These are phyloP conservation scores for Ichneumoninae sp. DNA, from an alignment of 2,888 invertebrate genomes.

Conservation along the genomic window DNA sequence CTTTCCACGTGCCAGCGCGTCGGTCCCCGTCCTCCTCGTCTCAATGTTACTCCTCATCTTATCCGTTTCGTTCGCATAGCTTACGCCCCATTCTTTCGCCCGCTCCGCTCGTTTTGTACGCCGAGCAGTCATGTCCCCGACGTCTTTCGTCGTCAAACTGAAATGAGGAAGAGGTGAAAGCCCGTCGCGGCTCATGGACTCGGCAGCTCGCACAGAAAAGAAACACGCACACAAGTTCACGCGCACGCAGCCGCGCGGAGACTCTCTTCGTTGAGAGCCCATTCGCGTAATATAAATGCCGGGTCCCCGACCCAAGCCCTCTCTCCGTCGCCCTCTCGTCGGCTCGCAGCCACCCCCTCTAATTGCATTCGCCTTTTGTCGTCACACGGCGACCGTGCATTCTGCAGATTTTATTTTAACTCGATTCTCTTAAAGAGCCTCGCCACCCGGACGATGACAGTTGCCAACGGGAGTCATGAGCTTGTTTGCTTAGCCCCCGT, in stretches of 20 bases:
- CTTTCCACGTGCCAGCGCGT: conserved; percentile 30
- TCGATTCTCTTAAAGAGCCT: conserved; percentile 17
- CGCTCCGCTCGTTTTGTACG: conserved; percentile 35
- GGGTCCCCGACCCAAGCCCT: neutral
- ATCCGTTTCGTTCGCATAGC: conserved; percentile 46
- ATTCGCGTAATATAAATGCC: conserved; percentile 48
- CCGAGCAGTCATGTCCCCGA: conserved; percentile 22
- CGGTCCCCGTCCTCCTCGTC: conserved; percentile 24
- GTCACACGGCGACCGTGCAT: neutral
- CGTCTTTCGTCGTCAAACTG: conserved; percentile 33
- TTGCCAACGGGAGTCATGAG: conserved; percentile 17
- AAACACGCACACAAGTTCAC: conserved; percentile 11
- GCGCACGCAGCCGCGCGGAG: conserved; percentile 12
- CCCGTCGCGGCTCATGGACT: conserved; percentile 34
- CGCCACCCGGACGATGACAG: neutral
- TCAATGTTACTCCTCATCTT: conserved; percentile 42
- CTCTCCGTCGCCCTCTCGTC: conserved; percentile 3
- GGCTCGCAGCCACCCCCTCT: conserved; percentile 20
- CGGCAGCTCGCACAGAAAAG: neutral
- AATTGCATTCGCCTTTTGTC: conserved; percentile 45
- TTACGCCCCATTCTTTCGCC: conserved; percentile 46
- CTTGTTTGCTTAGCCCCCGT: neutral
- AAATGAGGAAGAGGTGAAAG: conserved; percentile 36
- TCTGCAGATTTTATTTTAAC: conserved; percentile 38
- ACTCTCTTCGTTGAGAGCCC: conserved; percentile 23